Evolutionary conservation across 2,888 invertebrate genomes (phyloP).

Genomic region (Andrena flavipes): DNA sequence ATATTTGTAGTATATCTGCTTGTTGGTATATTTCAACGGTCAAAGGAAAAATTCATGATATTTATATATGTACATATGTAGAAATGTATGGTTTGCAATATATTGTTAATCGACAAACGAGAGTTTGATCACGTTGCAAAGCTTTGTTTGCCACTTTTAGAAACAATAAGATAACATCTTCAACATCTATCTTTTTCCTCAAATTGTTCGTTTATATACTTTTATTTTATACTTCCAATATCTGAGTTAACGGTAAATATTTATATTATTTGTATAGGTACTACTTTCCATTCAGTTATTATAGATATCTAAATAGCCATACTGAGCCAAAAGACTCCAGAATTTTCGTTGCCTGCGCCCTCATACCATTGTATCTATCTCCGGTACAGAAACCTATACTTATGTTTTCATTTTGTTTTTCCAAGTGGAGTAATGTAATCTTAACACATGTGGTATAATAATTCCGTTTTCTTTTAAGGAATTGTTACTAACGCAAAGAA

Average conservation of each 20-base stretch:
- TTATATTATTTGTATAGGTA: neutral
- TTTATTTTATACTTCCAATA: neutral
- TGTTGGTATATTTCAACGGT: too few species aligned
- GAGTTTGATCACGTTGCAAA: neutral
- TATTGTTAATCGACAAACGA: neutral
- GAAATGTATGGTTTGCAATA: too few species aligned
- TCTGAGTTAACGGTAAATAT: too few species aligned
- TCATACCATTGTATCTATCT: neutral
- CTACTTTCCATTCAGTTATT: slow-evolving; percentile 10
- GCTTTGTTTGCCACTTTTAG: neutral
- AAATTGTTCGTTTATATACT: neutral
- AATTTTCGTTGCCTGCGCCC: neutral
- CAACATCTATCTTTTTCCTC: neutral
- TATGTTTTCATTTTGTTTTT: neutral
- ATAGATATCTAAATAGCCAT: slow-evolving; percentile 7
- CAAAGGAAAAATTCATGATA: neutral
- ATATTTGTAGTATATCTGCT: too few species aligned
- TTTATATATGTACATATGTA: neutral
- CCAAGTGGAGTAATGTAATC: neutral
- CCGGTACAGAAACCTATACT: too few species aligned
- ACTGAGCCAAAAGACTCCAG: neutral
- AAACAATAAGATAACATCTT: too few species aligned
- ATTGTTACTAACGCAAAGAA: neutral
- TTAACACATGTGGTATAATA: neutral
- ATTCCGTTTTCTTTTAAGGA: neutral